Percentiles rank a stretch among this genome's conserved stretches.
These are phyloP conservation scores for Chrysemys picta DNA, from an alignment of 2,113 vertebrate species.

Conservation along the genomic window DNA sequence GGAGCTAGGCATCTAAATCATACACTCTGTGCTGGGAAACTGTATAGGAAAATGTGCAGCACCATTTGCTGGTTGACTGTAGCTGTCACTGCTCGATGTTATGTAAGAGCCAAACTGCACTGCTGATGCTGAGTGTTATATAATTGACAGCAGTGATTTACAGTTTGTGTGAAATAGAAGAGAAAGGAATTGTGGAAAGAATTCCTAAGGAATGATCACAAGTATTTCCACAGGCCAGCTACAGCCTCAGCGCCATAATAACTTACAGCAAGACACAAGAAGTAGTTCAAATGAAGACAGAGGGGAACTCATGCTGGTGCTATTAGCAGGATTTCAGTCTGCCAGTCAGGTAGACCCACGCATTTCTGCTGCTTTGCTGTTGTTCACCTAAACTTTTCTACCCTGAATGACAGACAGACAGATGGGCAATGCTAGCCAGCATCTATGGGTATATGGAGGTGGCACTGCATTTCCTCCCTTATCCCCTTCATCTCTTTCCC, in stretches of 20 bases:
- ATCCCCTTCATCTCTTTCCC: background rate
- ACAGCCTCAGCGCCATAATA: background rate
- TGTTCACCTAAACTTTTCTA: background rate
- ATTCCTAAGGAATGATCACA: slow-evolving; percentile 52
- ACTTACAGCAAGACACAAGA: background rate
- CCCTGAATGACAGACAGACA: background rate
- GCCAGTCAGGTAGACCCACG: background rate
- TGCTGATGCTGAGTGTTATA: background rate
- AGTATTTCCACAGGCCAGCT: background rate
- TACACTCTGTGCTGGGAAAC: slow-evolving; percentile 46
- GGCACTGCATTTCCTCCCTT: background rate
- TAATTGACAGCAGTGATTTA: slow-evolving; percentile 26
- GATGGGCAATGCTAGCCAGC: background rate
- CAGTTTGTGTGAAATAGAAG: background rate
- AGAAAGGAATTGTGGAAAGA: slow-evolving; percentile 28
- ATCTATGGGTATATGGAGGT: background rate
- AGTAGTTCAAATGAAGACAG: background rate
- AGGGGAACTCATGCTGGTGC: background rate
- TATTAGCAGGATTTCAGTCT: background rate
- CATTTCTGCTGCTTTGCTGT: background rate
- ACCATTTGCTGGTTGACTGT: slow-evolving; percentile 30
- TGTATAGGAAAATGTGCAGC: slow-evolving; percentile 40
- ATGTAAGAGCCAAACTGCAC: background rate
- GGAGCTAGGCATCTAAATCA: slow-evolving; percentile 67
- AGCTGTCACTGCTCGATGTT: slow-evolving; percentile 35